These are phyloP conservation scores for Nephrocerus scutellatus DNA, from an alignment of 2,888 invertebrate genomes.

Conservation along the genomic window DNA sequence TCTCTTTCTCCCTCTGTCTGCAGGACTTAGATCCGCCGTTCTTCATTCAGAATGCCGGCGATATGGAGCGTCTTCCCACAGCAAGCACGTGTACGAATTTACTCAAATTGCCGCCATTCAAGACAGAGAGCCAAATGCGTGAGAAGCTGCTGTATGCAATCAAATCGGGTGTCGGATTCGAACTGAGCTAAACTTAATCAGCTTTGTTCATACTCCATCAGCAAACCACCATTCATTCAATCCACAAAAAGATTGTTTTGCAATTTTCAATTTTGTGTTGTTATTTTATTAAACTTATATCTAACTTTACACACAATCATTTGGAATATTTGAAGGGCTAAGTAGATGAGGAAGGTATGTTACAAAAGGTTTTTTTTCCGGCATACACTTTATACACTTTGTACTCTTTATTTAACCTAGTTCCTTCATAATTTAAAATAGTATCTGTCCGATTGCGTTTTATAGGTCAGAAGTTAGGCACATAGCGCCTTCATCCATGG, in stretches of 20 bases:
- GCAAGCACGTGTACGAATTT: constrained; percentile 98
- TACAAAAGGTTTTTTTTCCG: too few species aligned
- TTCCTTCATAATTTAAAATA: too few species aligned
- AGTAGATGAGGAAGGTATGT: too few species aligned
- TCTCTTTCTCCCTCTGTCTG: constrained; percentile 16
- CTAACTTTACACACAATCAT: too few species aligned
- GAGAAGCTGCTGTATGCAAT: constrained; percentile 88
- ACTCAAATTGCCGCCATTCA: constrained; percentile 88
- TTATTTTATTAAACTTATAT: constrained; percentile 5
- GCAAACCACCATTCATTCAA: not conserved
- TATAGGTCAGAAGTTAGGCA: too few species aligned
- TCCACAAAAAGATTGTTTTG: not conserved
- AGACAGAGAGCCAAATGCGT: constrained; percentile 65
- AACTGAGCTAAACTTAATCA: constrained; percentile 64
- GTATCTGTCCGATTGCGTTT: too few species aligned
- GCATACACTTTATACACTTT: too few species aligned
- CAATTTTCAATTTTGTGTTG: constrained; percentile 3
- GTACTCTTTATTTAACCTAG: too few species aligned
- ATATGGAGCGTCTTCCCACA: constrained; percentile 85
- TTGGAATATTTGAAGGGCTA: too few species aligned
- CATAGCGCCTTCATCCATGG: too few species aligned
- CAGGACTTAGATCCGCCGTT: constrained; percentile 93
- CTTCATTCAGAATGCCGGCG: constrained; percentile 89
- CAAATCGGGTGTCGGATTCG: constrained; percentile 93
- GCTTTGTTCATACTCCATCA: too few species aligned